Evolutionary conservation across 2,797 vertebrate species (phyloP).

Genomic region (Liparis tanakae): DNA sequence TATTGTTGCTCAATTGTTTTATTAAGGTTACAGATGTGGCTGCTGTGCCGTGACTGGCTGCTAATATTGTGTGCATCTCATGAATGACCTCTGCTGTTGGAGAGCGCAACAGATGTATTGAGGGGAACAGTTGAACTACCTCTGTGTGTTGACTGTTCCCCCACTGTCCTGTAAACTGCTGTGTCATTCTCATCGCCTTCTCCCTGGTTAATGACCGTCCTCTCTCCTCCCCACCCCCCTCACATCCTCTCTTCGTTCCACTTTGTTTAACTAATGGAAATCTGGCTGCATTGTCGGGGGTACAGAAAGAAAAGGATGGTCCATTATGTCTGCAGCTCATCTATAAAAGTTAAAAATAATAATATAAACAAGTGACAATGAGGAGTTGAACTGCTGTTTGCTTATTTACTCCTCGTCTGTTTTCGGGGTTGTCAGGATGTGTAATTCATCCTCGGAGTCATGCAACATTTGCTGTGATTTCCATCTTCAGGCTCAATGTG

Average conservation of each 20-base stretch:
- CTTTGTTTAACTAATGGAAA: constrained; percentile 51
- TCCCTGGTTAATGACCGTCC: constrained; percentile 59
- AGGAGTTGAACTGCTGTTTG: constrained; percentile 14
- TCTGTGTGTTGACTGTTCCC: constrained; percentile 47
- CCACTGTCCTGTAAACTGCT: constrained; percentile 73
- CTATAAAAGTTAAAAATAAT: not conserved
- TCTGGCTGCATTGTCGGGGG: constrained; percentile 22
- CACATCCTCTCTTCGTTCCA: constrained; percentile 46
- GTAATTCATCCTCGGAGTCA: constrained; percentile 43
- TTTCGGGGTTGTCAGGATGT: constrained; percentile 11
- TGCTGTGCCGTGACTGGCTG: constrained; percentile 29
- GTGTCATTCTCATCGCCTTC: constrained; percentile 75
- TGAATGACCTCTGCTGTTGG: constrained; percentile 61
- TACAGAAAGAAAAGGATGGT: constrained; percentile 10
- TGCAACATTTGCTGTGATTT: constrained; percentile 44
- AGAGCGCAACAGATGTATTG: constrained; percentile 61
- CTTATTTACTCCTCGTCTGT: constrained; percentile 14
- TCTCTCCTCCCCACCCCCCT: constrained; percentile 46
- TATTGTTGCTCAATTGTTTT: constrained; percentile 2
- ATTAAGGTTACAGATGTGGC: constrained; percentile 8
- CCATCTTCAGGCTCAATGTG: constrained; percentile 23
- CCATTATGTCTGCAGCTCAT: constrained; percentile 27
- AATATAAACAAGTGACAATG: not conserved
- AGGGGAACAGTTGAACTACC: constrained; percentile 37
- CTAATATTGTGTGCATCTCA: constrained; percentile 7